Evolutionary conservation across 2,113 vertebrate species (phyloP).

Genomic region (Nothocercus julius): DNA sequence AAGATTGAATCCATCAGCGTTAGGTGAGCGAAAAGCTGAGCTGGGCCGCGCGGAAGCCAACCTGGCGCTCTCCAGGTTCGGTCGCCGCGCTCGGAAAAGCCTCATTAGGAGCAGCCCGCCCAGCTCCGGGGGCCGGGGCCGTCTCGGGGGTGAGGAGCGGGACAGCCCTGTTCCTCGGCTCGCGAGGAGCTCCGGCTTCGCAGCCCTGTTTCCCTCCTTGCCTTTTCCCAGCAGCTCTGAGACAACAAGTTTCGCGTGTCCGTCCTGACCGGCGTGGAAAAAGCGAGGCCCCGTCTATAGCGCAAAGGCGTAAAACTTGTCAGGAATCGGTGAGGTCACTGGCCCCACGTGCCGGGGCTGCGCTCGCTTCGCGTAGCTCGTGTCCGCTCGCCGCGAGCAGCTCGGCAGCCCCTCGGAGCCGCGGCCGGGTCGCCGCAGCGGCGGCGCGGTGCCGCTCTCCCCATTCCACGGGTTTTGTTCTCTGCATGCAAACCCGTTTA

Average conservation of each 20-base stretch:
- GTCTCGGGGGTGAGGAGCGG: too few relatives aligned
- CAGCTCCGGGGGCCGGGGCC: background rate
- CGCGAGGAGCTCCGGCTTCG: too few relatives aligned
- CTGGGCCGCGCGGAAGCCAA: background rate
- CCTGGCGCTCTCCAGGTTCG: background rate
- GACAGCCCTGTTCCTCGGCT: too few relatives aligned
- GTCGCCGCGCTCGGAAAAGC: background rate
- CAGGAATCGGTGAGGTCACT: background rate
- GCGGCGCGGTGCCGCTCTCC: too few relatives aligned
- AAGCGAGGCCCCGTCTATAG: accelerated
- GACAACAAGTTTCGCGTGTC: accelerated
- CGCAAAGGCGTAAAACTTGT: background rate
- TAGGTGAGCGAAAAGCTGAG: background rate
- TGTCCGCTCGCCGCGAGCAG: background rate
- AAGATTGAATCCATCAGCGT: background rate
- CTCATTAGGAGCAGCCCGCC: background rate
- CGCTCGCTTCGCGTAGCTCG: background rate
- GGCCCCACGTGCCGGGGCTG: background rate
- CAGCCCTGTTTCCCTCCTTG: background rate
- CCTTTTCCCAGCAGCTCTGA: accelerated
- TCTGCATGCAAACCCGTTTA: too few relatives aligned
- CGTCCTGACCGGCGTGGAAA: background rate
- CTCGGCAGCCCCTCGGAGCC: too few relatives aligned
- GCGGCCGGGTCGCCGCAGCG: too few relatives aligned
- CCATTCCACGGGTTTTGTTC: too few relatives aligned